A percentile compares a stretch with the other conserved stretches of the same genome.
These are phyloP conservation scores for Drosophila sechellia DNA, from an alignment of 1,140 invertebrate genomes.

Conservation along the genomic window DNA sequence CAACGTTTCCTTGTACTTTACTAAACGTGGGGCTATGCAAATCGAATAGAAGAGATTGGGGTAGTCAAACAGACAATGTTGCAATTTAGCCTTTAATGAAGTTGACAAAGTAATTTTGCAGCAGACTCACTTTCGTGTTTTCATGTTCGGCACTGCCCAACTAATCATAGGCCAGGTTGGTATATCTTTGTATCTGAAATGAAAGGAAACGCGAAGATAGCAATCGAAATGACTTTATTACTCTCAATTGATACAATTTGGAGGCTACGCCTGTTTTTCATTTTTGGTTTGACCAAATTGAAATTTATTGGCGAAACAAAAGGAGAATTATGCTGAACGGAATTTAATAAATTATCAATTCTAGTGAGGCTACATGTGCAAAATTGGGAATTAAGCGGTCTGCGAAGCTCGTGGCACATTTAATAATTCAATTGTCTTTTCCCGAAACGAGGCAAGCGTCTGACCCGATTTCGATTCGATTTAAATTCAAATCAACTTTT, in stretches of 20 bases:
- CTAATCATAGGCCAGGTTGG: constrained; percentile 46
- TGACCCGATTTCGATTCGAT: constrained; percentile 54
- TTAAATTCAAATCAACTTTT: constrained; percentile 61
- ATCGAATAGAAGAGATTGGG: constrained; percentile 45
- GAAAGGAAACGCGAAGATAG: constrained; percentile 17
- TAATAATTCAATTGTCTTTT: constrained; percentile 48
- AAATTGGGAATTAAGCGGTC: constrained; percentile 47
- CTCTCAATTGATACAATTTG: constrained; percentile 47
- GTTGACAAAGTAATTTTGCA: constrained; percentile 41
- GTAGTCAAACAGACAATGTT: constrained; percentile 22
- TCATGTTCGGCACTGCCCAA: constrained; percentile 29
- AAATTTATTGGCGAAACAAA: constrained; percentile 54
- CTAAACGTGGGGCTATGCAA: constrained; percentile 30
- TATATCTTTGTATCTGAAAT: constrained; percentile 9
- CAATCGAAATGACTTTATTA: constrained; percentile 47
- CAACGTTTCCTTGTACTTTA: constrained; percentile 10
- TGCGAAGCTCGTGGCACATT: constrained; percentile 28
- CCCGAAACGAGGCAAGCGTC: constrained; percentile 5
- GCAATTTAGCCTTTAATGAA: constrained; percentile 42
- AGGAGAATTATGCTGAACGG: constrained; percentile 31
- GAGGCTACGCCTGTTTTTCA: constrained; percentile 14
- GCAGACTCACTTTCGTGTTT: constrained; percentile 36
- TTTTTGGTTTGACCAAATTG: constrained; percentile 35
- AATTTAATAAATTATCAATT: constrained; percentile 49
- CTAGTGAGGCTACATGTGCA: constrained; percentile 24